Percentiles rank a stretch among this genome's conserved stretches.
Conservation (phyloP, 92 coral and sea anemone species). For the Paramuricea clavata region DNA sequence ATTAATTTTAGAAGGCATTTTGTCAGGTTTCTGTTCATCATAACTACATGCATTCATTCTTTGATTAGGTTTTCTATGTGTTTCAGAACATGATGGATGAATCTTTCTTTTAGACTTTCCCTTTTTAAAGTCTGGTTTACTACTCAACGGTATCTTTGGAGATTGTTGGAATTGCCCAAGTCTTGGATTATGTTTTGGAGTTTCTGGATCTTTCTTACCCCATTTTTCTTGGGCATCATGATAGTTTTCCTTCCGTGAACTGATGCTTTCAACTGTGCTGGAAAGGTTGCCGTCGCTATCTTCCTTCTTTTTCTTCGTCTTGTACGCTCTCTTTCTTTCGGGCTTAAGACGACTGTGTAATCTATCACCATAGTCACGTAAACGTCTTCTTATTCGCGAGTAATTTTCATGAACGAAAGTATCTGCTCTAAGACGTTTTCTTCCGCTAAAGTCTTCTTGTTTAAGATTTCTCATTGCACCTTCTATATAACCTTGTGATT, state of each 20-base stretch:
- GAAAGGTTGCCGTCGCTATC: not conserved
- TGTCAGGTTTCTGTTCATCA: not conserved
- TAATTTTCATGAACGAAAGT: slow-evolving; percentile 55
- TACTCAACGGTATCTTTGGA: not conserved
- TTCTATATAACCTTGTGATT: slow-evolving; percentile 56
- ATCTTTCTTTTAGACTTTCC: not conserved
- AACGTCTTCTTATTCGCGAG: slow-evolving; percentile 22
- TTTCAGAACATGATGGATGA: not conserved
- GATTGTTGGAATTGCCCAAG: slow-evolving; percentile 16
- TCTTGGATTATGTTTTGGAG: not conserved
- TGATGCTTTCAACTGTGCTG: not conserved
- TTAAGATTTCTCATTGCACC: slow-evolving; percentile 43
- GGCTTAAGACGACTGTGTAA: not conserved
- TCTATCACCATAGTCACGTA: slow-evolving; percentile 54
- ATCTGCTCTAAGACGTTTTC: slow-evolving; percentile 56
- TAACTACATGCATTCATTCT: not conserved
- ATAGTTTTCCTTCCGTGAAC: not conserved
- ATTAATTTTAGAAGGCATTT: not conserved
- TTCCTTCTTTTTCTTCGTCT: not conserved
- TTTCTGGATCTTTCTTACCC: slow-evolving; percentile 26
- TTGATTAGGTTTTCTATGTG: not conserved
- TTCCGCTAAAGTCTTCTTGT: slow-evolving; percentile 44
- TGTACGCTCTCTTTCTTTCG: not conserved
- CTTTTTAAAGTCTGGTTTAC: not conserved
- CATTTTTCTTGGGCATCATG: slow-evolving; percentile 14